phyloP scores from a whole-genome alignment of 2,797 vertebrate species.

The Distichodus sexfasciatus region DNA sequence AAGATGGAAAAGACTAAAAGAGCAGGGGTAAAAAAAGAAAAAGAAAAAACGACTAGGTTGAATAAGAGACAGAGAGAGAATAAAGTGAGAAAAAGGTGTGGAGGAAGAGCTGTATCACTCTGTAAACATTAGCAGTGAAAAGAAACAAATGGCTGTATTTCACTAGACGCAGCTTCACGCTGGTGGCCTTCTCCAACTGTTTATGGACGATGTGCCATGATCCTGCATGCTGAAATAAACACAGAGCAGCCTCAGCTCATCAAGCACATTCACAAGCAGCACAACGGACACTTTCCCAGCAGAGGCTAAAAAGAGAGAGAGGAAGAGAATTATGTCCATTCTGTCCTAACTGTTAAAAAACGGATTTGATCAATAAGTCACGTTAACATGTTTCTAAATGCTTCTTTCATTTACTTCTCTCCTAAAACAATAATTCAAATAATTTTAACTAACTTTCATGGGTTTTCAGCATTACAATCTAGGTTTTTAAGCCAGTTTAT shows the following conservation, averaged over 20 bases:
- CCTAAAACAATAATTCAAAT: no score
- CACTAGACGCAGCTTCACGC: neutral
- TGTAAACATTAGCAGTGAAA: slow-evolving; percentile 24
- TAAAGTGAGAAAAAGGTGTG: neutral
- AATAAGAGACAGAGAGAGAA: neutral
- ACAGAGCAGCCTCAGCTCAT: neutral
- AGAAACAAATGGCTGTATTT: neutral
- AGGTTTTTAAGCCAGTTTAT: no score
- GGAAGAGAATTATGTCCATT: no score
- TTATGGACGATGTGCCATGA: neutral
- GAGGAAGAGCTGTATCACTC: slow-evolving; percentile 28
- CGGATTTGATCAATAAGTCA: no score
- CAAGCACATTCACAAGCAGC: neutral
- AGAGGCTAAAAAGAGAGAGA: neutral
- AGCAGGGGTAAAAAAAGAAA: neutral
- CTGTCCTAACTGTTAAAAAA: no score
- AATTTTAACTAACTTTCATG: no score
- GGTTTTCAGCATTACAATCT: no score
- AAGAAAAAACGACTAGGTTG: neutral
- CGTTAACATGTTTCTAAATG: no score
- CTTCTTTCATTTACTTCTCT: no score
- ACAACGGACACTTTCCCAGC: neutral
- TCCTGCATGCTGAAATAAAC: neutral
- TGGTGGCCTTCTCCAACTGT: neutral
- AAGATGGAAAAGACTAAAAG: slow-evolving; percentile 52